phyloP scores from a whole-genome alignment of 2,113 vertebrate genomes.

The Muscicapa adusta region DNA sequence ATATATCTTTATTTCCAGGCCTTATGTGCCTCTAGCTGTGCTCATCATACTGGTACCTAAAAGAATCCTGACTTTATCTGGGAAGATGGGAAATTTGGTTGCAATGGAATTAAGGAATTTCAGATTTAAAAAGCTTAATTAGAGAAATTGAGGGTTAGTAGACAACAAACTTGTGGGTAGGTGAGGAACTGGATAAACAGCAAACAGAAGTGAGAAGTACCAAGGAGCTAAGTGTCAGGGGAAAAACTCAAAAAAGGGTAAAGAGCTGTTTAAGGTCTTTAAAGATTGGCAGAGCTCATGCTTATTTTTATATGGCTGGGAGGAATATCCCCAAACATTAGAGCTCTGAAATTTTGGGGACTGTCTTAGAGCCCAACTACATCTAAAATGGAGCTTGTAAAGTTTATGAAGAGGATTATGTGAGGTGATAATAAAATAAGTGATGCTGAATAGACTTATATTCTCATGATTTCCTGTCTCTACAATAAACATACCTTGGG shows the following conservation, averaged over 20 bases:
- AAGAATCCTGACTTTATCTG: background rate
- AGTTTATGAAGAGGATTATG: background rate
- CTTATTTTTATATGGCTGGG: background rate
- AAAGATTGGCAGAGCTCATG: background rate
- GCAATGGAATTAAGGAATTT: background rate
- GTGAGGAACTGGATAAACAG: background rate
- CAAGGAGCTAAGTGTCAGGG: background rate
- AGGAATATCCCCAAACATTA: background rate
- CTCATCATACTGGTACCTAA: background rate
- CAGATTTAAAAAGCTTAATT: background rate
- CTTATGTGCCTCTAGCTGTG: background rate
- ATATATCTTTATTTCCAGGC: background rate
- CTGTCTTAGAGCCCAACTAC: background rate
- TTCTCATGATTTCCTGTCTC: background rate
- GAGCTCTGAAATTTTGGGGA: background rate
- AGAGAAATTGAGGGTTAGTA: background rate
- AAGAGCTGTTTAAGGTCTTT: background rate
- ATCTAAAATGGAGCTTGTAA: background rate
- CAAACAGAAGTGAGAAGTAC: background rate
- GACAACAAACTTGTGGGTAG: background rate
- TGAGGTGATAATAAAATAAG: background rate
- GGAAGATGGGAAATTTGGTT: background rate
- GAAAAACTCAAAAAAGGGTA: background rate
- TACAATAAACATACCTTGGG: background rate
- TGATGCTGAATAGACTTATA: background rate